Evolutionary conservation across 92 coral and sea anemone species (phyloP).

Genomic region (Bergia sp.): DNA sequence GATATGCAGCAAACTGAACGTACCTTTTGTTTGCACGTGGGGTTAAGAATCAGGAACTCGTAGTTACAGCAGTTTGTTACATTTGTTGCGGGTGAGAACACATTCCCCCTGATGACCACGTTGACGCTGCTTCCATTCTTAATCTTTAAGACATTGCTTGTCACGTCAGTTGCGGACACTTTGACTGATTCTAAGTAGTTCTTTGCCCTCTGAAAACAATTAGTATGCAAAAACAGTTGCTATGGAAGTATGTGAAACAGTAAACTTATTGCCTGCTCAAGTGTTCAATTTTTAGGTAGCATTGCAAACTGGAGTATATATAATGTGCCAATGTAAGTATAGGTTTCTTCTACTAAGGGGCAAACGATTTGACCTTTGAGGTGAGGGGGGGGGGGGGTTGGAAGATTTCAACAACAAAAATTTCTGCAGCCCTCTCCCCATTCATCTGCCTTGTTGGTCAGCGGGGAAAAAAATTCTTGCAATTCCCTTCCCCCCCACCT

Average conservation of each 20-base stretch:
- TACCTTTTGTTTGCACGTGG: constrained; percentile 72
- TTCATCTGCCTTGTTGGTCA: too few relatives aligned
- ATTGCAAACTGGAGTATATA: too few relatives aligned
- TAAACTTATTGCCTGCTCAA: background rate
- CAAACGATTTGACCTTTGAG: too few relatives aligned
- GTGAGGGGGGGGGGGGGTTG: too few relatives aligned
- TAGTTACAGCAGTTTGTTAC: constrained; percentile 74
- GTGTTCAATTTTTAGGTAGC: too few relatives aligned
- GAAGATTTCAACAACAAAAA: too few relatives aligned
- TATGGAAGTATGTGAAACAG: background rate
- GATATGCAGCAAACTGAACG: constrained; percentile 6
- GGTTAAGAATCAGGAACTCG: constrained; percentile 77
- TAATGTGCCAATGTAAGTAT: too few relatives aligned
- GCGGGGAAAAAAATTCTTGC: too few relatives aligned
- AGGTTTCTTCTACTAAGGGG: too few relatives aligned
- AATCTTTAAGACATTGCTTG: constrained; percentile 45
- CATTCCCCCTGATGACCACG: constrained; percentile 55
- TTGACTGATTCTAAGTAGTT: constrained; percentile 62
- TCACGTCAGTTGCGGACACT: constrained; percentile 59
- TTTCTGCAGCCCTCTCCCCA: too few relatives aligned
- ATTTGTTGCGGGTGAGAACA: constrained; percentile 35
- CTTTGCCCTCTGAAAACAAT: constrained; percentile 54
- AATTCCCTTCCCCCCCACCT: too few relatives aligned
- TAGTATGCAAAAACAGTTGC: background rate
- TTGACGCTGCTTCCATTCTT: constrained; percentile 53